Conservation (phyloP, 1,140 invertebrate species). For the Magallana ariakensis region DNA sequence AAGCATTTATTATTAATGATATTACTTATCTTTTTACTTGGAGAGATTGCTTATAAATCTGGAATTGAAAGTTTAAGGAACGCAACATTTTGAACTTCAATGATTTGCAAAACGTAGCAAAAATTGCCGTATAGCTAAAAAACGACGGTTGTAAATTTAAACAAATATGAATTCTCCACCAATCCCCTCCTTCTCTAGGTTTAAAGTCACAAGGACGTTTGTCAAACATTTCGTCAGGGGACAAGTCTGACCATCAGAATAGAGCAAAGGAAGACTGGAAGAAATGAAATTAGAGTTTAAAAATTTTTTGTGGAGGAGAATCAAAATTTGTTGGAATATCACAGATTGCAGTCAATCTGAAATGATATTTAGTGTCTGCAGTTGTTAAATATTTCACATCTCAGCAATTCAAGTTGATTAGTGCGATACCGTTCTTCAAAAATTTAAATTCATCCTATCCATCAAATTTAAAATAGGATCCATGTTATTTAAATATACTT, state of each 20-base stretch:
- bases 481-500: too few species aligned
- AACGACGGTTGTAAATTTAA: constrained; percentile 81
- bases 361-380: too few species aligned
- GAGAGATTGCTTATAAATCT: constrained; percentile 81
- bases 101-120: constrained; percentile 84
- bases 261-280: constrained; percentile 7
- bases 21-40: too few species aligned
- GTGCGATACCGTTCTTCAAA: too few species aligned
- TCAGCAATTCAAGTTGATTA: too few species aligned
- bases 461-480: too few species aligned
- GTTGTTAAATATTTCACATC: too few species aligned
- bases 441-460: too few species aligned
- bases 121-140: constrained; percentile 81
- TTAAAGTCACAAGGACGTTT: background rate
- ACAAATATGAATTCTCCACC: constrained; percentile 79
- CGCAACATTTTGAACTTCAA: constrained; percentile 83
- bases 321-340: constrained; percentile 63
- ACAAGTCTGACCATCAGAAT: background rate
- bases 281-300: background rate
- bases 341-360: constrained; percentile 55
- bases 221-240: background rate
- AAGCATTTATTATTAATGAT: too few species aligned
- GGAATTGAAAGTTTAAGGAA: constrained; percentile 82
- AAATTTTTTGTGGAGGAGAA: constrained; percentile 26
- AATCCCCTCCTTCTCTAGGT: too few species aligned